Evolutionary conservation across 2,888 invertebrate species (phyloP).

Genomic region (Cheilosia pagana): DNA sequence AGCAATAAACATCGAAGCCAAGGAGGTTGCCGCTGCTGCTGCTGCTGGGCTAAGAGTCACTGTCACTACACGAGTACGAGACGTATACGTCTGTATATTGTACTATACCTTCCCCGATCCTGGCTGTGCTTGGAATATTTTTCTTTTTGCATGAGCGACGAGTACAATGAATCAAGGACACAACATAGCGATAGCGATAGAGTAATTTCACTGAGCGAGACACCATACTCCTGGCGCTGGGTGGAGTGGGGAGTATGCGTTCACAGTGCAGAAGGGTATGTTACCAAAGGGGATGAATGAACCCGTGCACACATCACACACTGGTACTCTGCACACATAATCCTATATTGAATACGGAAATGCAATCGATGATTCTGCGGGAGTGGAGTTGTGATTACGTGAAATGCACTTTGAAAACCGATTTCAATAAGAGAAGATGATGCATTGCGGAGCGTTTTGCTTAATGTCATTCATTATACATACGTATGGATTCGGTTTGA

Average conservation of each 20-base stretch:
- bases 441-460: not conserved
- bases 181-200: not conserved
- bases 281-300: constrained; percentile 30
- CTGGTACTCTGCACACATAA: not conserved
- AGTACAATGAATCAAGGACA: constrained; percentile 49
- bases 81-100: not conserved
- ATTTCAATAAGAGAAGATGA: not conserved
- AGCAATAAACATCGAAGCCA: constrained; percentile 44
- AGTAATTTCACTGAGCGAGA: constrained; percentile 8
- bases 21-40: not conserved
- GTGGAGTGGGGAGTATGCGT: not conserved
- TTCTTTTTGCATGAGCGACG: constrained; percentile 32
- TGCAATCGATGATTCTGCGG: constrained; percentile 33
- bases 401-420: constrained; percentile 23
- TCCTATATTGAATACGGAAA: constrained; percentile 27
- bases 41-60: not conserved
- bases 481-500: constrained; percentile 6
- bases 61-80: not conserved
- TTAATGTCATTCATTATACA: constrained; percentile 17
- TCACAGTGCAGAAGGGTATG: constrained; percentile 1
- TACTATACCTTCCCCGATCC: not conserved
- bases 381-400: constrained; percentile 30
- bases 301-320: constrained; percentile 8
- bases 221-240: not conserved
- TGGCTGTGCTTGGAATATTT: constrained; percentile 15